phyloP scores from a whole-genome alignment of 2,113 vertebrate species.

The Apodemus sylvaticus region DNA sequence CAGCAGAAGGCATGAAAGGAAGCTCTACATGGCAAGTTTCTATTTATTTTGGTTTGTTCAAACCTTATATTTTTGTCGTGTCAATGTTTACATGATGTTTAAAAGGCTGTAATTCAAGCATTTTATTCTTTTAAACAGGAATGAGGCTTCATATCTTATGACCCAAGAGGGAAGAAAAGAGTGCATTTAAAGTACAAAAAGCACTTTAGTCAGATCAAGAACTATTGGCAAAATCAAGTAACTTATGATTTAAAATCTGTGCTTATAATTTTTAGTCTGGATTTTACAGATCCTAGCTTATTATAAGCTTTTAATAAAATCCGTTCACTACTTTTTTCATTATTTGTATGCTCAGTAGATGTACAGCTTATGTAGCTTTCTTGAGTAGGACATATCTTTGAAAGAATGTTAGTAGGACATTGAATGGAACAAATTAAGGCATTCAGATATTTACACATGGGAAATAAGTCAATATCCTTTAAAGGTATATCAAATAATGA shows the following conservation, averaged over 20 bases:
- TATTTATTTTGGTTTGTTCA: not conserved
- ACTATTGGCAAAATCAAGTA: not conserved
- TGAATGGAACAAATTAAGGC: not conserved
- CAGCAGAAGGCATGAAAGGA: too few relatives aligned
- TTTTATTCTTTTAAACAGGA: not conserved
- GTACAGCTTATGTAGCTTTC: not conserved
- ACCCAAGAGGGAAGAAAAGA: not conserved
- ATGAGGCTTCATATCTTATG: not conserved
- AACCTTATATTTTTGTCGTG: not conserved
- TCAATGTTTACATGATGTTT: not conserved
- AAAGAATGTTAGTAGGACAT: not conserved
- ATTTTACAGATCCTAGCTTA: not conserved
- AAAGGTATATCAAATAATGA: not conserved
- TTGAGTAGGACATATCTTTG: not conserved
- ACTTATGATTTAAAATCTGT: not conserved
- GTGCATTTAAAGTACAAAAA: not conserved
- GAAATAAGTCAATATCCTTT: not conserved
- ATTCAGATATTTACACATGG: not conserved
- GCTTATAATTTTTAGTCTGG: not conserved
- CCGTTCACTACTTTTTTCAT: not conserved
- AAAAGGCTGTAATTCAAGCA: not conserved
- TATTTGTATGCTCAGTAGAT: not conserved
- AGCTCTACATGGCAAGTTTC: not conserved
- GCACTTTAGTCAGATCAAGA: not conserved
- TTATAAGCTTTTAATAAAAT: not conserved